A percentile compares a stretch with the other conserved stretches of the same genome.
phyloP scores from a whole-genome alignment of 2,113 vertebrate genomes.

The Dunckerocampus dactyliophorus region DNA sequence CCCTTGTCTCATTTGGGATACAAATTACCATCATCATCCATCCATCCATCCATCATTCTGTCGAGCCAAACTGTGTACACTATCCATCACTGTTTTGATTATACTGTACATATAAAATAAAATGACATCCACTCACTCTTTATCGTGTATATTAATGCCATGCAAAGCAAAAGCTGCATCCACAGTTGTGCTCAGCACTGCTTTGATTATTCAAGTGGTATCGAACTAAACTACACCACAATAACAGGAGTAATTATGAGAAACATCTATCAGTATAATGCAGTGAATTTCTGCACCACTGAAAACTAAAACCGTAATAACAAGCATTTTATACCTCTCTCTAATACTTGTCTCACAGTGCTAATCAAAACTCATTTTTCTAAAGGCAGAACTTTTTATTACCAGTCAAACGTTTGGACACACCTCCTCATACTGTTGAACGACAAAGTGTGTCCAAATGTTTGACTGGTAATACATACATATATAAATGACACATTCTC shows the following conservation, averaged over 20 bases:
- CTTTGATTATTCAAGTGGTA: not conserved
- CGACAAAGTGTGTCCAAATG: too few relatives aligned
- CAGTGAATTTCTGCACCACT: not conserved
- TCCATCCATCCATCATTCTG: slow-evolving; percentile 1
- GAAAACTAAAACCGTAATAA: not conserved
- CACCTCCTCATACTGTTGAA: too few relatives aligned
- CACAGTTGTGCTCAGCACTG: not conserved
- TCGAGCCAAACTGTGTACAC: slow-evolving; percentile 5
- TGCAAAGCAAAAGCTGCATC: not conserved
- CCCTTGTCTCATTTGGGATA: not conserved
- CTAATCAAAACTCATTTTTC: too few relatives aligned
- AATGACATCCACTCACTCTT: not conserved
- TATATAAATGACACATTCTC: too few relatives aligned
- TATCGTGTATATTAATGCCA: not conserved
- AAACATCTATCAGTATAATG: not conserved
- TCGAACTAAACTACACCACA: too few relatives aligned
- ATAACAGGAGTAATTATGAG: not conserved
- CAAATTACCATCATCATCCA: slow-evolving; percentile 3
- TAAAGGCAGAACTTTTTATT: too few relatives aligned
- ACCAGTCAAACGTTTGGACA: too few relatives aligned
- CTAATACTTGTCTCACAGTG: too few relatives aligned
- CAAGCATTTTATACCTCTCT: not conserved
- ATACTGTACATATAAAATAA: not conserved
- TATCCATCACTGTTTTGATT: slow-evolving; percentile 7
- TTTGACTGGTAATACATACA: too few relatives aligned